Conservation (phyloP, 2,888 invertebrate genomes). For the Orthosia cruda region DNA sequence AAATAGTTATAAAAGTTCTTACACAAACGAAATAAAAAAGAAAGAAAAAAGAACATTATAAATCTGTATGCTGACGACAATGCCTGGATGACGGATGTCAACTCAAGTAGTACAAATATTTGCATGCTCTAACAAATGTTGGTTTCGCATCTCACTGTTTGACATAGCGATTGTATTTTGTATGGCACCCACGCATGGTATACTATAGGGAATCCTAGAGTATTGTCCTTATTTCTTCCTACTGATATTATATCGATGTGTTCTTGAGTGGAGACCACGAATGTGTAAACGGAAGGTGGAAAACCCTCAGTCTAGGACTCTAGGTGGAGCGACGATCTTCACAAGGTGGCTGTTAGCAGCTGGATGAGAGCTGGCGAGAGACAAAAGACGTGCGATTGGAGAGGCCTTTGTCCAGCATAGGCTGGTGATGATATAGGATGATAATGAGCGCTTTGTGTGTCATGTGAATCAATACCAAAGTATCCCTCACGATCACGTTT, state of each 20-base stretch:
- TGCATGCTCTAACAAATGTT: constrained; percentile 48
- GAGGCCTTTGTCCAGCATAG: too few relatives aligned
- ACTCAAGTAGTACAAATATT: constrained; percentile 34
- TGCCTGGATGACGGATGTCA: constrained; percentile 16
- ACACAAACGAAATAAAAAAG: constrained; percentile 11
- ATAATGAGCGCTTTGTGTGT: neutral
- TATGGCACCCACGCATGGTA: constrained; percentile 36
- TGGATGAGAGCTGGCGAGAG: too few relatives aligned
- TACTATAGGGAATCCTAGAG: constrained; percentile 6
- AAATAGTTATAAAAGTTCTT: neutral
- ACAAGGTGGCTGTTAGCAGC: too few relatives aligned
- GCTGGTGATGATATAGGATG: too few relatives aligned
- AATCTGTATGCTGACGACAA: constrained; percentile 24
- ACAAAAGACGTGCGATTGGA: too few relatives aligned
- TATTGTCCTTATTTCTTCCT: constrained; percentile 2
- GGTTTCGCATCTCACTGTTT: constrained; percentile 39
- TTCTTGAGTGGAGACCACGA: too few relatives aligned
- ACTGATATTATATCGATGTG: neutral
- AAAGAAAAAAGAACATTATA: neutral
- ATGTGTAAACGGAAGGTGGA: too few relatives aligned
- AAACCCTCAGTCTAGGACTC: too few relatives aligned
- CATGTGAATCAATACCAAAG: neutral
- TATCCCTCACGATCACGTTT: neutral
- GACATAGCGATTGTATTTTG: constrained; percentile 34
- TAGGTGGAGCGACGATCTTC: too few relatives aligned